phyloP scores from a whole-genome alignment of 37 sponge, comb jelly and placozoan genomes.

The Eunapius fragilis region DNA sequence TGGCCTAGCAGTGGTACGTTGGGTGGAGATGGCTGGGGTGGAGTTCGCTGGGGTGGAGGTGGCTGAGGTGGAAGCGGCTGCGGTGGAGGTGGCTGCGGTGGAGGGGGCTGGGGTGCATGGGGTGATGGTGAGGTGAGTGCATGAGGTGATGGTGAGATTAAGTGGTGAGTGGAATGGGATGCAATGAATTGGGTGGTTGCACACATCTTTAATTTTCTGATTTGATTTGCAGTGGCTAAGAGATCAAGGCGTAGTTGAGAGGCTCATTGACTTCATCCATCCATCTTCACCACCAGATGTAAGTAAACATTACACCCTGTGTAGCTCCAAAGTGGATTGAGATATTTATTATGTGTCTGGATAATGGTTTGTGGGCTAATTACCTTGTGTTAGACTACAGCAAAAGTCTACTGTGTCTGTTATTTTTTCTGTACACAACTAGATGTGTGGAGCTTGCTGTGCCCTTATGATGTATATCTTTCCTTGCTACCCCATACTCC shows the following conservation, averaged over 20 bases:
- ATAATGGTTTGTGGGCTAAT: too few species aligned
- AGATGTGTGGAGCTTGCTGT: neutral
- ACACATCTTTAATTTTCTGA: neutral
- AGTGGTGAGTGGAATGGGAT: neutral
- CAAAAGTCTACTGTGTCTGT: too few species aligned
- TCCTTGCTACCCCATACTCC: too few species aligned
- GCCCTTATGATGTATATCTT: neutral
- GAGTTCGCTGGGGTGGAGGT: too few species aligned
- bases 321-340: too few species aligned
- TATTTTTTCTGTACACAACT: too few species aligned
- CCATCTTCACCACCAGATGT: slow-evolving; percentile 42
- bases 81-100: neutral
- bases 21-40: neutral
- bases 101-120: neutral
- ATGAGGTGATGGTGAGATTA: too few species aligned
- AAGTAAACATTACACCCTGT: slow-evolving; percentile 3
- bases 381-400: too few species aligned
- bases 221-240: slow-evolving; percentile 71
- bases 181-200: neutral
- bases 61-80: neutral
- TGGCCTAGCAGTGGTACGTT: slow-evolving; percentile 46
- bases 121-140: neutral
- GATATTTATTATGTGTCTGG: too few species aligned
- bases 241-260: slow-evolving; percentile 67
- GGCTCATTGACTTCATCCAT: slow-evolving; percentile 60